These are phyloP conservation scores for Callionymus lyra DNA, from an alignment of 2,113 vertebrate species.

Conservation along the genomic window DNA sequence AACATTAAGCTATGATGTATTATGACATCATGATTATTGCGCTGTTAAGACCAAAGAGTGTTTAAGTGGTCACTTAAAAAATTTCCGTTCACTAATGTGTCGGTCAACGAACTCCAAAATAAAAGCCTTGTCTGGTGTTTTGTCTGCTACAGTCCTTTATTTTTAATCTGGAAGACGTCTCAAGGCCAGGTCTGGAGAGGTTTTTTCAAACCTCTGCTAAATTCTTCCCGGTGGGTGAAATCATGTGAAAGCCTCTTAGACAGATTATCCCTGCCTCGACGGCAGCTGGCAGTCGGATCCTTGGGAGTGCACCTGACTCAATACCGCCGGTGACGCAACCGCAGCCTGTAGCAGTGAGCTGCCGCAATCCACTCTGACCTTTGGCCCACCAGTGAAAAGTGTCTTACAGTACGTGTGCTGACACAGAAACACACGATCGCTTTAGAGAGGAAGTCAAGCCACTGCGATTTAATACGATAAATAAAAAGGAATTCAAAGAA, in stretches of 20 bases:
- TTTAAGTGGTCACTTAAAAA: too few relatives aligned
- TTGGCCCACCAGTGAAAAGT: conserved; percentile 36
- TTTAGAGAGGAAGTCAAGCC: too few relatives aligned
- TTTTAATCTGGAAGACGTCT: conserved; percentile 40
- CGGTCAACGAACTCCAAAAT: too few relatives aligned
- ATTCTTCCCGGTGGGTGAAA: conserved; percentile 57
- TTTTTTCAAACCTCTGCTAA: conserved; percentile 58
- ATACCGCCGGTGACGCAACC: conserved; percentile 50
- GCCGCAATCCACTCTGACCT: conserved; percentile 53
- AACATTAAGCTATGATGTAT: too few relatives aligned
- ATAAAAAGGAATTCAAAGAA: too few relatives aligned
- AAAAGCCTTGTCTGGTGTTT: conserved; percentile 9
- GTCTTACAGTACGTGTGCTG: background rate
- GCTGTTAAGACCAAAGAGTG: too few relatives aligned
- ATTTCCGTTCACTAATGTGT: too few relatives aligned
- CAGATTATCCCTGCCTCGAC: conserved; percentile 61
- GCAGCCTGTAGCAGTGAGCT: conserved; percentile 36
- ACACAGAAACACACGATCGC: background rate
- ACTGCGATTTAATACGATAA: too few relatives aligned
- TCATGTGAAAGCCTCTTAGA: conserved; percentile 67
- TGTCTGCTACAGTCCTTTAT: conserved; percentile 30
- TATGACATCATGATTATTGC: too few relatives aligned
- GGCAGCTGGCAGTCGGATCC: conserved; percentile 55
- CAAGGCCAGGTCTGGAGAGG: conserved; percentile 48
- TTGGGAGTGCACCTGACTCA: conserved; percentile 60